Conservation (phyloP, 1,140 invertebrate genomes). For the Formica selysi region DNA sequence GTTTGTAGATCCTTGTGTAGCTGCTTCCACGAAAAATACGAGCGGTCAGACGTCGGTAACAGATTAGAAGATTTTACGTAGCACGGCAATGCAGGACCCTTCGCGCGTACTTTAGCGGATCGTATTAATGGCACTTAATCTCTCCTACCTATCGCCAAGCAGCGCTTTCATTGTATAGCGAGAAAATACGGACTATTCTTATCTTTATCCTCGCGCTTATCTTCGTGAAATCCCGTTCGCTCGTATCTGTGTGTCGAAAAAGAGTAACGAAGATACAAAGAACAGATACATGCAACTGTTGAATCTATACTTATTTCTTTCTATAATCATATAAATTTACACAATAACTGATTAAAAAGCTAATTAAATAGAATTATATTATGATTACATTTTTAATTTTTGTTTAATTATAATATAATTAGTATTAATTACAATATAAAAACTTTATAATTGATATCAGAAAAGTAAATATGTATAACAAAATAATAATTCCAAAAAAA, state of each 20-base stretch:
- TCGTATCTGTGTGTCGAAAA: constrained; percentile 45
- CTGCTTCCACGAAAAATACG: constrained; percentile 51
- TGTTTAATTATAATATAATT: neutral
- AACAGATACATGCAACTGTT: neutral
- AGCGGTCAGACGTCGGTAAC: constrained; percentile 49
- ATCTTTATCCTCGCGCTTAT: constrained; percentile 43
- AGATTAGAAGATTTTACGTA: constrained; percentile 56
- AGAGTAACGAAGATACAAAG: constrained; percentile 17
- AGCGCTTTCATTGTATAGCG: constrained; percentile 17
- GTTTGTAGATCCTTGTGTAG: constrained; percentile 65
- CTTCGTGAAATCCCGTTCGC: constrained; percentile 16
- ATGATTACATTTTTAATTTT: neutral
- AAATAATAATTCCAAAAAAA: constrained; percentile 4
- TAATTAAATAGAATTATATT: neutral
- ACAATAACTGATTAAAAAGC: neutral
- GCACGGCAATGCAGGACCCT: constrained; percentile 27
- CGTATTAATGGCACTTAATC: constrained; percentile 60
- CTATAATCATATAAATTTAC: neutral
- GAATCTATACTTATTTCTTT: constrained; percentile 1
- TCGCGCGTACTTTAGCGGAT: constrained; percentile 44
- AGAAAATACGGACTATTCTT: constrained; percentile 51
- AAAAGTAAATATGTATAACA: neutral
- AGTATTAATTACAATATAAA: neutral
- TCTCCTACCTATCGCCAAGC: constrained; percentile 30
- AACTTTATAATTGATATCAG: neutral